A percentile compares a stretch with the other conserved stretches of the same genome.
phyloP scores from a whole-genome alignment of 1,140 invertebrate genomes.

The Colletes latitarsis region DNA sequence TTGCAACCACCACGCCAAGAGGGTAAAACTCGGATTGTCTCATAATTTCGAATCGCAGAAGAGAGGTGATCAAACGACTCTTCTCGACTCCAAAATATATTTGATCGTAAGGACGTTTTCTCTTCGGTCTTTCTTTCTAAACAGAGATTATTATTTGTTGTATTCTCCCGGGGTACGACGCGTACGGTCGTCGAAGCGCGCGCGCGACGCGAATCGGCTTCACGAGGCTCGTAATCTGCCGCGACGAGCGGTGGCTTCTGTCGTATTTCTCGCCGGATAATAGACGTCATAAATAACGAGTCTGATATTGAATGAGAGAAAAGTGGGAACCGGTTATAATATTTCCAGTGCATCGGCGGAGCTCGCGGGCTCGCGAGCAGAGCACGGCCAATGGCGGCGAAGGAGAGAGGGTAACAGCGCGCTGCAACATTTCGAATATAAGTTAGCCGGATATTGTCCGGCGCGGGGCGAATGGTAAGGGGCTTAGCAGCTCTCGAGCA shows the following conservation, averaged over 20 bases:
- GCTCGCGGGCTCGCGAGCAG: neutral
- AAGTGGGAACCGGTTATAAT: constrained; percentile 35
- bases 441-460: constrained; percentile 46
- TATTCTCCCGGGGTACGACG: neutral
- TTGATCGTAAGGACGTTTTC: too few species aligned
- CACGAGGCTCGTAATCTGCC: constrained; percentile 6
- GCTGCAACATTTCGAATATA: constrained; percentile 42
- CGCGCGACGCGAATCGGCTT: neutral
- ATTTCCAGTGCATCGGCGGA: constrained; percentile 19
- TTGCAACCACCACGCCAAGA: too few species aligned
- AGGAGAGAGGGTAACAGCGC: neutral
- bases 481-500: constrained; percentile 53
- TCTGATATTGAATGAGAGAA: constrained; percentile 41
- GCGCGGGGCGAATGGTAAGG: constrained; percentile 27
- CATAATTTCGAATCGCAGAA: too few species aligned
- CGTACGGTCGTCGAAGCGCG: neutral
- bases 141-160: too few species aligned
- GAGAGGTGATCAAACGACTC: too few species aligned
- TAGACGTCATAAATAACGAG: constrained; percentile 23
- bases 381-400: neutral
- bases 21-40: too few species aligned
- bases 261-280: constrained; percentile 35
- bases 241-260: constrained; percentile 9
- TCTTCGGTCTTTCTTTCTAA: too few species aligned
- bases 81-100: too few species aligned